Evolutionary conservation across 64 coral and sea anemone genomes (phyloP).

Genomic region (Porites lutea): DNA sequence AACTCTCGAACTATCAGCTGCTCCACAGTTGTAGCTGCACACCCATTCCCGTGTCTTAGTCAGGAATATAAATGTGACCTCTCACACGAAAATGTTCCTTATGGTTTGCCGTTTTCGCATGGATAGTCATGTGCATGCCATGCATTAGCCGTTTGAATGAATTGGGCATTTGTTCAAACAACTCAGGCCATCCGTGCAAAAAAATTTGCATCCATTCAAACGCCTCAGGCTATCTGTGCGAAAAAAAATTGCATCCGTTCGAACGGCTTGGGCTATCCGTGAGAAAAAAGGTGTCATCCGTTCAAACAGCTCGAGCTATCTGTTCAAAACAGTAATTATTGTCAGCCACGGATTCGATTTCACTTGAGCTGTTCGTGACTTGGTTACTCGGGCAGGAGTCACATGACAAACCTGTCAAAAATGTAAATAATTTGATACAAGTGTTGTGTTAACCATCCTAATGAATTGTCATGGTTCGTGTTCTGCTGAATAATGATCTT

Average conservation of each 20-base stretch:
- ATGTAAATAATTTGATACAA: conserved; percentile 13
- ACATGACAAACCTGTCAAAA: conserved; percentile 1
- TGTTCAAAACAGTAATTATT: background rate
- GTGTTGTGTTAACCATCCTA: background rate
- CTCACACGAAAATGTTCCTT: too few relatives aligned
- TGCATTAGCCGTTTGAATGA: background rate
- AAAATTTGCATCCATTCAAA: too few relatives aligned
- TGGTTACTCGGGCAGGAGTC: background rate
- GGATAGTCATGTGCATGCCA: background rate
- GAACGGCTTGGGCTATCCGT: background rate
- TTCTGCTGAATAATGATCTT: background rate
- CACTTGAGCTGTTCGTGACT: background rate
- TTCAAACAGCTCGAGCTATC: background rate
- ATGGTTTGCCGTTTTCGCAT: background rate
- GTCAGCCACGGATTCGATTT: background rate
- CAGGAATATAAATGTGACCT: background rate
- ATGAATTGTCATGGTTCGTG: conserved; percentile 6
- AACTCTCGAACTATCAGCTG: too few relatives aligned
- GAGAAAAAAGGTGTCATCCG: background rate
- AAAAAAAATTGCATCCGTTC: too few relatives aligned
- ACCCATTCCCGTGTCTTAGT: too few relatives aligned
- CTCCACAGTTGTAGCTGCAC: too few relatives aligned
- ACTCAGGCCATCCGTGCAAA: background rate
- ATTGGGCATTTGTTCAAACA: background rate
- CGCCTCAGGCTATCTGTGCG: too few relatives aligned